These are phyloP conservation scores for Chironomus tepperi DNA, from an alignment of 1,140 invertebrate genomes.

Conservation along the genomic window DNA sequence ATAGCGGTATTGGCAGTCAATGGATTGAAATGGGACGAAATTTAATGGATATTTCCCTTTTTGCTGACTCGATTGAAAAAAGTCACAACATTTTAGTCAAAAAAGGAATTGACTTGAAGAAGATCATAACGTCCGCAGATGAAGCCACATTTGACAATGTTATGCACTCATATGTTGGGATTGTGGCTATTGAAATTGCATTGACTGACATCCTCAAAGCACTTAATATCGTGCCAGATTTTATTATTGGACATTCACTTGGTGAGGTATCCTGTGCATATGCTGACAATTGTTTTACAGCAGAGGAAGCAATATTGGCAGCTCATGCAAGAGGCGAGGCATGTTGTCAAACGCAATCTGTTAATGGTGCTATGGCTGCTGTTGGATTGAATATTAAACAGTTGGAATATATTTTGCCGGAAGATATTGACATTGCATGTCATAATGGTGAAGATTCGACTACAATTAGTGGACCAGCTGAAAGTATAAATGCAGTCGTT, in stretches of 20 bases:
- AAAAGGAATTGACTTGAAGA: conserved; percentile 57
- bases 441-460: conserved; percentile 66
- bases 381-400: conserved; percentile 50
- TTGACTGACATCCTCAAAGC: conserved; percentile 59
- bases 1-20: conserved; percentile 72
- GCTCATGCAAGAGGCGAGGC: conserved; percentile 71
- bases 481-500: conserved; percentile 52
- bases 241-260: conserved; percentile 71
- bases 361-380: conserved; percentile 66
- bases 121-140: conserved; percentile 57
- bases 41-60: conserved; percentile 45
- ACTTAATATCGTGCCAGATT: conserved; percentile 60
- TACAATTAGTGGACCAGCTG: conserved; percentile 64
- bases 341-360: conserved; percentile 59
- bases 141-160: conserved; percentile 59
- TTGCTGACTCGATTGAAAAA: conserved; percentile 52
- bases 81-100: conserved; percentile 54
- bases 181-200: conserved; percentile 70
- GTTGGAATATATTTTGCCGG: conserved; percentile 49
- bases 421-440: conserved; percentile 61
- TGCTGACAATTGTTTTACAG: conserved; percentile 69
- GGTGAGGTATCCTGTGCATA: conserved; percentile 76
- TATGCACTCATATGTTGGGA: conserved; percentile 69
- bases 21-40: conserved; percentile 61
- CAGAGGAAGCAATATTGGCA: conserved; percentile 66